phyloP scores from a whole-genome alignment of 2,888 invertebrate species.

The Frankliniella intonsa region DNA sequence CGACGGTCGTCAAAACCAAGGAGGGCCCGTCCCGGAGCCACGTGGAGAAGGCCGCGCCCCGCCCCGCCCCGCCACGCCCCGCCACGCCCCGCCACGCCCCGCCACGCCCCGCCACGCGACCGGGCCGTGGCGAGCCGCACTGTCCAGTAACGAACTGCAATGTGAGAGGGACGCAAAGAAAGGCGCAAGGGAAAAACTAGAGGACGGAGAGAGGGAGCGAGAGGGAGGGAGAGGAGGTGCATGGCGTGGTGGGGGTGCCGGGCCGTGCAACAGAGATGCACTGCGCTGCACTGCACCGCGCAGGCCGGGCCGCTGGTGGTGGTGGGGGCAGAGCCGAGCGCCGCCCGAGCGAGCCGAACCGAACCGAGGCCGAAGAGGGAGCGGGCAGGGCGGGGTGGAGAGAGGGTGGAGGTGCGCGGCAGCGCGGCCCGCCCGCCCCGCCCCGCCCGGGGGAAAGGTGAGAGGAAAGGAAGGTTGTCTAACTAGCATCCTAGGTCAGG shows the following conservation, averaged over 20 bases:
- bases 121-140: conserved; percentile 14
- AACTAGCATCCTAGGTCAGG: conserved; percentile 11
- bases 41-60: neutral
- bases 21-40: neutral
- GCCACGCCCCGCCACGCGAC: neutral
- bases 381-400: neutral
- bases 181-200: conserved; percentile 13
- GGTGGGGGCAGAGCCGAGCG: neutral
- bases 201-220: neutral
- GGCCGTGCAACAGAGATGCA: conserved; percentile 1
- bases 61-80: neutral
- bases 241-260: neutral
- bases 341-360: neutral
- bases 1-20: neutral
- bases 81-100: neutral
- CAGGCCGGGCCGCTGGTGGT: neutral
- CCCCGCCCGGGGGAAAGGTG: neutral
- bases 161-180: conserved; percentile 20
- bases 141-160: conserved; percentile 6
- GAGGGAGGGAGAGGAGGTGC: neutral
- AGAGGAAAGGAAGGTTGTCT: neutral
- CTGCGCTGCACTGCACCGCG: neutral
- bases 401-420: neutral
- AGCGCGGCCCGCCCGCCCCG: no score
- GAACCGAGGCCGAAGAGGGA: neutral